These are phyloP conservation scores for Taeniopygia guttata DNA, from an alignment of 2,797 vertebrate genomes.

Conservation along the genomic window DNA sequence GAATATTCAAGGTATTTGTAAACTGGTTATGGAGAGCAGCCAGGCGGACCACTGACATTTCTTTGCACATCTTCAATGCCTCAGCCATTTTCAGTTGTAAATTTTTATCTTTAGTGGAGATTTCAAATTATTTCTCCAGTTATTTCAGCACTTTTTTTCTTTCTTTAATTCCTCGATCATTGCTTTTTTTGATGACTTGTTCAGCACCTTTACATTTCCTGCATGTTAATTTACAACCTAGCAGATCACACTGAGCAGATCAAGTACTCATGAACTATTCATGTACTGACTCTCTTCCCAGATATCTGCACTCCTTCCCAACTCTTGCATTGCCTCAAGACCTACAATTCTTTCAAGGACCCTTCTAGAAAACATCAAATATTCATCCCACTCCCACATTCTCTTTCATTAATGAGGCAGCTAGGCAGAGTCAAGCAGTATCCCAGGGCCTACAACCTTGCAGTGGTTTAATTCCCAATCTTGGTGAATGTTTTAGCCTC, in stretches of 20 bases:
- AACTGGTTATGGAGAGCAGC: not conserved
- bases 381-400: not conserved
- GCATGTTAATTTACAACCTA: not conserved
- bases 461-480: not conserved
- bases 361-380: not conserved
- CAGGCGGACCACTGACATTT: not conserved
- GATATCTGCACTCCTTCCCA: not conserved
- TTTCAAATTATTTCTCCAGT: not conserved
- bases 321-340: not conserved
- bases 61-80: fast-evolving
- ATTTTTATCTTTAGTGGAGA: not conserved
- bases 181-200: not conserved
- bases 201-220: not conserved
- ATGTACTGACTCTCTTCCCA: not conserved
- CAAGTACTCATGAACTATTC: not conserved
- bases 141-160: not conserved
- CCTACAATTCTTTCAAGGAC: not conserved
- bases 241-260: not conserved
- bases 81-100: not conserved
- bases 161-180: not conserved
- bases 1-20: not conserved
- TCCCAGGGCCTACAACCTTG: not conserved
- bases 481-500: not conserved
- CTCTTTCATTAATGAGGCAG: not conserved
- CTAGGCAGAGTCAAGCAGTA: not conserved